Conservation (phyloP, 1,140 invertebrate species). For the Bactericera cockerelli region DNA sequence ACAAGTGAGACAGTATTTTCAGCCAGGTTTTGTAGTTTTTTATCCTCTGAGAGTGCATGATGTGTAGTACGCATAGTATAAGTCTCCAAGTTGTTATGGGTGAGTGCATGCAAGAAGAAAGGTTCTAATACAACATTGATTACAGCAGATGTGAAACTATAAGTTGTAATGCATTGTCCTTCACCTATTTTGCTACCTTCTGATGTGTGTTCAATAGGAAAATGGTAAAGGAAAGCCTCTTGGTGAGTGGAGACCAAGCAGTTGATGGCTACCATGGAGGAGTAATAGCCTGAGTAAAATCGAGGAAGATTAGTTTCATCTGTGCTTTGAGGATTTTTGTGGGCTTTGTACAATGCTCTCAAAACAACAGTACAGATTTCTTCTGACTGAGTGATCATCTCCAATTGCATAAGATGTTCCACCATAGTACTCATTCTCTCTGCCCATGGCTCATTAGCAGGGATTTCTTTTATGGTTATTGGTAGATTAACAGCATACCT, state of each 20-base stretch:
- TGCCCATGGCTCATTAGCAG: constrained; percentile 26
- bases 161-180: constrained; percentile 27
- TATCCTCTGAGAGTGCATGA: constrained; percentile 14
- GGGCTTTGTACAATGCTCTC: constrained; percentile 28
- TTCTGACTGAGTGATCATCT: constrained; percentile 26
- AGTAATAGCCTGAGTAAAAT: constrained; percentile 16
- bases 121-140: constrained; percentile 46
- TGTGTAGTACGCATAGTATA: constrained; percentile 53
- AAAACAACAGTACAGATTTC: constrained; percentile 28
- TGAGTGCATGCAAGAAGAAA: constrained; percentile 54
- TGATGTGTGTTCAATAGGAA: constrained; percentile 26
- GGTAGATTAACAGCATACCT: constrained; percentile 22
- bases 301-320: constrained; percentile 21
- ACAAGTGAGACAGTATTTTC: constrained; percentile 49
- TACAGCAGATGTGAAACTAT: constrained; percentile 54
- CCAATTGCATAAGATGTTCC: constrained; percentile 29
- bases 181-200: constrained; percentile 19
- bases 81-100: constrained; percentile 58
- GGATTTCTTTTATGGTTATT: constrained; percentile 27
- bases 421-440: constrained; percentile 25
- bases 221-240: constrained; percentile 41
- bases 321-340: constrained; percentile 21
- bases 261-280: constrained; percentile 24
- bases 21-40: constrained; percentile 12
- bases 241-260: constrained; percentile 38